Percentiles rank a stretch among this genome's conserved stretches.
phyloP scores from a whole-genome alignment of 2,113 vertebrate species.

The Polypterus bichir region DNA sequence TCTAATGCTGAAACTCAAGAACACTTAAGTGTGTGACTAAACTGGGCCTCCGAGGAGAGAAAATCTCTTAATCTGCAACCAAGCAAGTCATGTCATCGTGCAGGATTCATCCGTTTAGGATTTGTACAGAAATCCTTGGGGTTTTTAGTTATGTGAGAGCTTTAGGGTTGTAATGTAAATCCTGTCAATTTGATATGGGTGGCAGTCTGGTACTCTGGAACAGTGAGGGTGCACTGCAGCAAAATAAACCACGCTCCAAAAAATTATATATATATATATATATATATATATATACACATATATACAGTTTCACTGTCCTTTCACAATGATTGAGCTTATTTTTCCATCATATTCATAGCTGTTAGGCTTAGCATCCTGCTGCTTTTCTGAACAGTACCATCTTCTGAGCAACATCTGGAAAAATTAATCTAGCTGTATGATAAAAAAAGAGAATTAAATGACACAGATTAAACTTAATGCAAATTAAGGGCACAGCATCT shows the following conservation, averaged over 20 bases:
- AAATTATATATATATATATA: not conserved
- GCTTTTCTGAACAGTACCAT: too few species aligned
- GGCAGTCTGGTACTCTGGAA: not conserved
- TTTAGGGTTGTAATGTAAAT: not conserved
- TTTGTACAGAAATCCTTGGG: not conserved
- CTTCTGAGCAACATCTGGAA: too few species aligned
- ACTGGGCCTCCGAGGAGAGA: not conserved
- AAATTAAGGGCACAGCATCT: too few species aligned
- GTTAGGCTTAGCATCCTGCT: too few species aligned
- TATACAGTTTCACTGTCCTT: not conserved
- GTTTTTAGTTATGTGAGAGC: not conserved
- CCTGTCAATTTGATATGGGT: constrained; percentile 4
- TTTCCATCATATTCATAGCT: too few species aligned
- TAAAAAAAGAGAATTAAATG: too few species aligned
- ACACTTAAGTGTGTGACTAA: not conserved
- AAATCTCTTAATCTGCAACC: not conserved
- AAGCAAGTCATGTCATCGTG: not conserved
- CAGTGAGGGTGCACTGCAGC: not conserved
- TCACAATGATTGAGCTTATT: too few species aligned
- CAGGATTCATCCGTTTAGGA: not conserved
- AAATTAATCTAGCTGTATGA: too few species aligned
- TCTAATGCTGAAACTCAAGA: not conserved
- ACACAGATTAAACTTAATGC: too few species aligned
- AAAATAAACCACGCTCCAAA: not conserved
- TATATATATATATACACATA: constrained; percentile 2